Evolutionary conservation across 1,140 invertebrate species (phyloP).

Genomic region (Thrips palmi): DNA sequence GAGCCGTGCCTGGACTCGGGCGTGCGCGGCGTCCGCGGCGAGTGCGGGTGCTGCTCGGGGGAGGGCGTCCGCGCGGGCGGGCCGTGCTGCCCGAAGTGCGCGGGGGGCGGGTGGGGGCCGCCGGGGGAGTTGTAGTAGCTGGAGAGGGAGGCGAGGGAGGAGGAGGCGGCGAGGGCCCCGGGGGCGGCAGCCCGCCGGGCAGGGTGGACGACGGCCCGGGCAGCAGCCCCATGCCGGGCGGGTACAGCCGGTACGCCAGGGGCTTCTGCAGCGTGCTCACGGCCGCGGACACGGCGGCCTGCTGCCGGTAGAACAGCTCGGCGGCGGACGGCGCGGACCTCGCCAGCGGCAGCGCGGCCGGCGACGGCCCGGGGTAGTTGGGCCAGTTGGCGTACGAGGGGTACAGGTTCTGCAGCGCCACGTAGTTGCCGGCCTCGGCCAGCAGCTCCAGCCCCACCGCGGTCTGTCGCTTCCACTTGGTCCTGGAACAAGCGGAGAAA

Average conservation of each 20-base stretch:
- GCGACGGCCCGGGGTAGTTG: conserved; percentile 20
- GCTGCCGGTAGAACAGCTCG: conserved; percentile 63
- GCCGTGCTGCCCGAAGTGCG: conserved; percentile 9
- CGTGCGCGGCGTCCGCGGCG: conserved; percentile 16
- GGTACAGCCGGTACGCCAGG: conserved; percentile 60
- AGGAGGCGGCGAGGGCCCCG: conserved; percentile 34
- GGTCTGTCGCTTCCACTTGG: conserved; percentile 99
- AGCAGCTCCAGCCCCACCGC: conserved; percentile 90
- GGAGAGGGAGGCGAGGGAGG: conserved; percentile 35
- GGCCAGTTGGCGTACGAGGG: conserved; percentile 47
- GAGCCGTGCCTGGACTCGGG: conserved; percentile 16
- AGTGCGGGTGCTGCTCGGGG: conserved; percentile 12
- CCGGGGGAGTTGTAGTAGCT: conserved; percentile 33
- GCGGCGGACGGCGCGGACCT: conserved; percentile 43
- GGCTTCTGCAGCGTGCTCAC: conserved; percentile 71
- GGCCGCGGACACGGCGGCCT: conserved; percentile 36
- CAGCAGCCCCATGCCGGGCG: conserved; percentile 32
- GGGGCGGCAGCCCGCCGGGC: conserved; percentile 33
- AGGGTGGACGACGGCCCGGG: conserved; percentile 34
- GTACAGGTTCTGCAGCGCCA: conserved; percentile 86
- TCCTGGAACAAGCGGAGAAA: conserved; percentile 48
- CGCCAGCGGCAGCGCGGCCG: conserved; percentile 34
- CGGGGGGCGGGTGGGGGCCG: conserved; percentile 3
- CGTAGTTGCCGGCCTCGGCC: conserved; percentile 91
- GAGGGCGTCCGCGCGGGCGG: conserved; percentile 13